Evolutionary conservation across 2,888 invertebrate genomes (phyloP), one percentile per base, ranked within the genome.

Genomic region (Camponotus fellah): DNA sequence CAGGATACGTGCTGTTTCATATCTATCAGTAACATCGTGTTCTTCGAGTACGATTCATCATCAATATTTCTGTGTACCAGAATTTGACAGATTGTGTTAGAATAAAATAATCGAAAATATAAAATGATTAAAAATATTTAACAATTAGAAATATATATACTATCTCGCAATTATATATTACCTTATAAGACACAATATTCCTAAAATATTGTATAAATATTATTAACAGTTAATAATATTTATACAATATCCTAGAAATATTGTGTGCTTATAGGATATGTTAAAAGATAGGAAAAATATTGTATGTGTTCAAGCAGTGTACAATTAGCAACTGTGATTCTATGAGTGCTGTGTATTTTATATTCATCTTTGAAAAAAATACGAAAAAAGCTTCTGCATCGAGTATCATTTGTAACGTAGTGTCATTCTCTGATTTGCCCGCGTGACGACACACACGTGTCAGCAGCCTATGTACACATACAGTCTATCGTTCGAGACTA

Each of bases 361-460:
- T 14, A n/a, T n/a, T 43, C 5, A 32, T 56, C 34, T 17, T 43
- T 12, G 43, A 68, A n/a, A 43, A 53, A 32, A 49, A 21, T 49
- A 64, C 46, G 34, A 43, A 17, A 8, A n/a, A 5, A 32, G 34
- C n/a, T 17, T 53, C 12, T 65, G 53, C 49, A 10, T 21, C 10
- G 26, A 65, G 17, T 17, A 26, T 53, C 8, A 49, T 34, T 46
- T 4, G 8, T 17, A 40, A 37, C 65, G 40, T n/a, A 26, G 37
- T 66, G 21, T 69, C 21, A 10, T 60, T 9, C 12, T 34, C 43
- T 14, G 71, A 49, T 66, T 46, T 37, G 40, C 4, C 53, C n/a
- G 56, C 66, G 56, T 79, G 60, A 69, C 69, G 26, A 75, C 43
- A 8, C 37, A n/a, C 76, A 60, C 79, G 64, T 79, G 62, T 71